phyloP scores from a whole-genome alignment of 1,140 invertebrate species.

The Drosophila parvula region DNA sequence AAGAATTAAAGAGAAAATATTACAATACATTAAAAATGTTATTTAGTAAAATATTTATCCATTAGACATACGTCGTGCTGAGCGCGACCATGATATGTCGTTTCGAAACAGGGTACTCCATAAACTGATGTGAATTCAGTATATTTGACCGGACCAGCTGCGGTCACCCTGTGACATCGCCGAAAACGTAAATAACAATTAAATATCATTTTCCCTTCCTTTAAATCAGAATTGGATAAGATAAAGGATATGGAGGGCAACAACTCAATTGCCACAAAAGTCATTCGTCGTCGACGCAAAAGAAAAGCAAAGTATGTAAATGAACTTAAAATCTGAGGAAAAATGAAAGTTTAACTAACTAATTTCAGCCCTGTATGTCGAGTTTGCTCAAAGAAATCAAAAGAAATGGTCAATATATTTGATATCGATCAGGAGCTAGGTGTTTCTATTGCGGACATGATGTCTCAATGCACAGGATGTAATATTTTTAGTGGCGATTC shows the following conservation, averaged over 20 bases:
- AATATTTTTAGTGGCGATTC: not conserved
- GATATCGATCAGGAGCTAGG: not conserved
- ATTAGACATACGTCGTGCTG: not conserved
- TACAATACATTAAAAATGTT: too few relatives aligned
- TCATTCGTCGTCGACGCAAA: not conserved
- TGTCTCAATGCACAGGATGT: not conserved
- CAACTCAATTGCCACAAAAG: not conserved
- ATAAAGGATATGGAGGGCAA: not conserved
- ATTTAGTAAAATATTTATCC: too few relatives aligned
- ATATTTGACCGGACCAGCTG: not conserved
- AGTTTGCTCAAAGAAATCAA: not conserved
- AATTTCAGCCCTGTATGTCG: not conserved
- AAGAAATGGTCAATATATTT: not conserved
- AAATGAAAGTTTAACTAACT: not conserved
- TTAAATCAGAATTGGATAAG: not conserved
- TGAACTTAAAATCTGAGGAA: not conserved
- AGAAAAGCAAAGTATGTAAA: not conserved
- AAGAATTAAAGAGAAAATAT: too few relatives aligned
- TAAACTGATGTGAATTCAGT: not conserved
- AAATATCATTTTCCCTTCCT: not conserved
- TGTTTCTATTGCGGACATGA: not conserved
- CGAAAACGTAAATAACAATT: not conserved
- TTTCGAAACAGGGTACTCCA: not conserved
- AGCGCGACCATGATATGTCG: not conserved
- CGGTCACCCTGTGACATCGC: not conserved